phyloP scores from a whole-genome alignment of 2,113 vertebrate species.

The Gavia stellata region DNA sequence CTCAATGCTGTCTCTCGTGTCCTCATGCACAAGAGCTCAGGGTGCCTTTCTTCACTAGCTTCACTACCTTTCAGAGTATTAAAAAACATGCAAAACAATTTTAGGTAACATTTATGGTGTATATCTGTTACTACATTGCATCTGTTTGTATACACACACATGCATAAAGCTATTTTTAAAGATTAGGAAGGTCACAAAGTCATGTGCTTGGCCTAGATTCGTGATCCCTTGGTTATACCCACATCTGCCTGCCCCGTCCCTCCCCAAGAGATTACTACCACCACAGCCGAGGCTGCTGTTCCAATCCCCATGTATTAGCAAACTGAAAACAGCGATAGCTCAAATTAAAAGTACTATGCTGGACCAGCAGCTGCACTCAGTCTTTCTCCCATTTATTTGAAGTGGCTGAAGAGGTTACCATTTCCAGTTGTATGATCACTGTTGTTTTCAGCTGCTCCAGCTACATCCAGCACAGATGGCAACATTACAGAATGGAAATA shows the following conservation, averaged over 20 bases:
- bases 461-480: not conserved
- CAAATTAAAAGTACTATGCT: not conserved
- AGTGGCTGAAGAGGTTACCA: not conserved
- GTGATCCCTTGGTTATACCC: slow-evolving; percentile 11
- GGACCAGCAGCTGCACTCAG: not conserved
- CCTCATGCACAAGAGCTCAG: not conserved
- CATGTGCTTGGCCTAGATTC: slow-evolving; percentile 46
- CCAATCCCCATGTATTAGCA: slow-evolving; percentile 17
- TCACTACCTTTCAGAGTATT: not conserved
- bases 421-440: not conserved
- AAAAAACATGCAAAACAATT: not conserved
- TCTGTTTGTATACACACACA: not conserved
- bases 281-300: not conserved
- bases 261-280: slow-evolving; percentile 1
- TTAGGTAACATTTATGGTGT: not conserved
- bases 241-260: not conserved
- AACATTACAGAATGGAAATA: not conserved
- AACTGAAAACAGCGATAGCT: not conserved
- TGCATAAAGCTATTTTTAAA: slow-evolving; percentile 29
- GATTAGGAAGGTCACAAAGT: slow-evolving; percentile 42
- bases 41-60: not conserved
- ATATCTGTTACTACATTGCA: not conserved
- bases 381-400: not conserved
- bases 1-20: not conserved
- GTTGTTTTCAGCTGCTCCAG: not conserved